Evolutionary conservation across 2,888 invertebrate species (phyloP), one percentile per base, ranked within the genome.

Genomic region (Tipula helvola): DNA sequence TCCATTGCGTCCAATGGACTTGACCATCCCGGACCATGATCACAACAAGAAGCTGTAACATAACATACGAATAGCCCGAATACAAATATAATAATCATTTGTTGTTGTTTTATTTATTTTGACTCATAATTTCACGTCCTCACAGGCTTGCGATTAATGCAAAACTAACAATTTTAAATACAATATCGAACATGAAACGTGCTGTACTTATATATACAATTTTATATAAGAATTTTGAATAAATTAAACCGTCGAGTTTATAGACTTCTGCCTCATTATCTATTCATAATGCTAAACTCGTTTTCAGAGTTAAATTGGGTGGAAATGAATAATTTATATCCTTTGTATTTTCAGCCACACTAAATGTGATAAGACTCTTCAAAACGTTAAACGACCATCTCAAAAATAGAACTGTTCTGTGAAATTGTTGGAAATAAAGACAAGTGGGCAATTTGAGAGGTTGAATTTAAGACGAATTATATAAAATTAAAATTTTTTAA

Each of bases 361-460:
- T 57, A 39, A 87, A 57, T 39, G 39, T n/a, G 86, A 36, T 36
- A 36, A 18, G 16, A 13, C 92, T 95, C 36, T 94, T 97, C 92
- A n/a, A 94, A 95, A 84, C 94, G 95, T 41, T 95, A 96, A 88
- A 96, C 96, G 2, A 96, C 96, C 87, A 95, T 98, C 85, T 94
- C 97, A 0, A 98, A 98, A 91, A 95, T 95, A 88, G 96, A 96
- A 88, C 92, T 98, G 85, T 93, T 96, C 88, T 97, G 95, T 90
- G 86, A 86, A 52, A 36, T 57, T 44, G 44, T 16, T 0, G 85
- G 44, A 85, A 85, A 85, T 16, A 42, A 41, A 5, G 42, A 18
- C 0, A 39, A 42, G 5, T 85, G 85, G 44, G 42, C 41, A 12
- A 42, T 28, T 1, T 71, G 10, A 71, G n/a, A 10, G 8, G 71